Base-by-base conservation (phyloP, 2,888 invertebrate genomes). In the Noctuana brunneofusca region DNA sequence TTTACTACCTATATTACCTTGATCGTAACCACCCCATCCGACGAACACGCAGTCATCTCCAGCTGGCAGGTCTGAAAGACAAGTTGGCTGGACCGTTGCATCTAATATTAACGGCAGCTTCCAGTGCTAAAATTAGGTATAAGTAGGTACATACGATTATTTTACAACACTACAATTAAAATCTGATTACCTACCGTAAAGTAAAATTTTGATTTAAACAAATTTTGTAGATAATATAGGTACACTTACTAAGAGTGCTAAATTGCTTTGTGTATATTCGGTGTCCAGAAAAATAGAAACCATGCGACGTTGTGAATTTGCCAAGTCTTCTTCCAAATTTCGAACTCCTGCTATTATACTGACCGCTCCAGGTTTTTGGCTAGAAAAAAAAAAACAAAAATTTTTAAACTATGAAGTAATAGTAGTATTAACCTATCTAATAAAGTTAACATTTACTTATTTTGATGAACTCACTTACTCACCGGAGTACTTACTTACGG, bases 1-100 rank as follows among this genome's bases (percentile, higher is more conserved):
- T 12, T 4, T 9, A n/a, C n/a, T n/a, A n/a, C n/a, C n/a, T n/a
- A n/a, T n/a, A n/a, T 12, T 73, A 89, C 90, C 86, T 81, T 85
- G 86, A 65, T 87, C 87, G 66, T 84, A 84, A 38, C 87, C 87
- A 6, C 87, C 87, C 88, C 89, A 91, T 3, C 90, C 90, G 24
- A 81, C 82, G 66, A 91, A 83, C 58, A 76, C 75, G 66, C 90
- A 91, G n/a, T 79, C 72, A 14, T 83, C 80, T 0, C 77, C 80
- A 3, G 76, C 71, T 9, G 76, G 72, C 1, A 79, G 80, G 18
- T 80, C 78, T 0, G 78, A 75, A 3, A 90, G 73, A 60, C 90
- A 91, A 0, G 81, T 86, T 5, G 90, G 89, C 49, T 84, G 85
- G 1, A 89, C 76, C 43, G 75, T 81, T 0, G 66, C 57, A 46